Percentiles rank a stretch among this genome's conserved stretches.
phyloP scores from a whole-genome alignment of 1,140 invertebrate species.

The Pectinophora gossypiella region DNA sequence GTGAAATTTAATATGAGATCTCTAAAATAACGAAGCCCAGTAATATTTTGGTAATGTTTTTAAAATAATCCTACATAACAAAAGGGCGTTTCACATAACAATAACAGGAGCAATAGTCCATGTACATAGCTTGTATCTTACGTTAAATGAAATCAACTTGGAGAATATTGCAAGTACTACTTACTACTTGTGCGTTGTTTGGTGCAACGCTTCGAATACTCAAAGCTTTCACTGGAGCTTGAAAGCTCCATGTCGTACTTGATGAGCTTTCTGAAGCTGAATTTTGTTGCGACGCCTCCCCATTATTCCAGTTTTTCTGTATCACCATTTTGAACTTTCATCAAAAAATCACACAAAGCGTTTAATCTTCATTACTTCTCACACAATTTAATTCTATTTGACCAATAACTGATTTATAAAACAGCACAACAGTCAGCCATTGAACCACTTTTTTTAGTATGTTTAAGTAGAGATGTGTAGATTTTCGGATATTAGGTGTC shows the following conservation, averaged over 20 bases:
- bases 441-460: too few relatives aligned
- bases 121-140: too few relatives aligned
- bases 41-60: too few relatives aligned
- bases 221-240: conserved; percentile 40
- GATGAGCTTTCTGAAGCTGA: conserved; percentile 28
- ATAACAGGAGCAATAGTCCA: too few relatives aligned
- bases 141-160: too few relatives aligned
- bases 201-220: conserved; percentile 33
- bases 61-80: too few relatives aligned
- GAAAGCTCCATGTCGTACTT: conserved; percentile 48
- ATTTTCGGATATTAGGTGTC: too few relatives aligned
- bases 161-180: conserved; percentile 7
- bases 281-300: conserved; percentile 36
- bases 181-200: conserved; percentile 53
- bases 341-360: background rate
- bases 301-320: conserved; percentile 56
- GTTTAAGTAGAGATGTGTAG: too few relatives aligned
- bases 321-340: conserved; percentile 55
- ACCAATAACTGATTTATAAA: too few relatives aligned
- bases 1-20: too few relatives aligned
- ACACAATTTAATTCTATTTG: too few relatives aligned
- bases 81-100: too few relatives aligned
- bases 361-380: background rate
- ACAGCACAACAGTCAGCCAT: background rate
- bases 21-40: background rate